These are phyloP conservation scores for Leucophenga montana DNA, from an alignment of 2,888 invertebrate genomes.

Conservation along the genomic window DNA sequence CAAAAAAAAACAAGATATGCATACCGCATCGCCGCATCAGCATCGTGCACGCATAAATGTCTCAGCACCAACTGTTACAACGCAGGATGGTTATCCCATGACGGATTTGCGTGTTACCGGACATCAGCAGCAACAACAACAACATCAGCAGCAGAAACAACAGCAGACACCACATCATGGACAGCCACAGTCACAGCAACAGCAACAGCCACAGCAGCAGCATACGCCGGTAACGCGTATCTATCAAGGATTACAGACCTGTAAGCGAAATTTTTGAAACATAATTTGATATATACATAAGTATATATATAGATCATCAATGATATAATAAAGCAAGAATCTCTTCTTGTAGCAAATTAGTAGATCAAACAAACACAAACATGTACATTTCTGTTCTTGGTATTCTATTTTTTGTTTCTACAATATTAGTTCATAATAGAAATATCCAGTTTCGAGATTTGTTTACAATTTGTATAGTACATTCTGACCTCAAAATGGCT, in stretches of 20 bases:
- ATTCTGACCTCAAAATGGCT: conserved; percentile 6
- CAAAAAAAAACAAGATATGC: conserved; percentile 32
- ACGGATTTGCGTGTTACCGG: conserved; percentile 49
- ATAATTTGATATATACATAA: not conserved
- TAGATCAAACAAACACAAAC: too few relatives aligned
- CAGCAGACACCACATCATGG: conserved; percentile 34
- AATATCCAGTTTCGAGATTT: conserved; percentile 5
- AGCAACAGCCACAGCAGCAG: conserved; percentile 27
- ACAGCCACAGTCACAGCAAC: conserved; percentile 21
- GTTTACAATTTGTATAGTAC: not conserved
- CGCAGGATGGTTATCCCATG: conserved; percentile 37
- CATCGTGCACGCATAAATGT: conserved; percentile 37
- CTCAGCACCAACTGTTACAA: not conserved
- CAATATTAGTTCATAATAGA: not conserved
- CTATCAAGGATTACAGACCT: conserved; percentile 63
- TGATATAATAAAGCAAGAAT: too few relatives aligned
- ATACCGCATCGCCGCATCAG: conserved; percentile 39
- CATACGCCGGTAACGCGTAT: conserved; percentile 35
- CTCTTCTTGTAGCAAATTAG: too few relatives aligned
- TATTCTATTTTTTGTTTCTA: too few relatives aligned
- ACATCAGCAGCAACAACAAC: conserved; percentile 26
- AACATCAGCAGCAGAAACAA: conserved; percentile 24
- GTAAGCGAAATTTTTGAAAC: too few relatives aligned
- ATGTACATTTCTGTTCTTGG: too few relatives aligned
- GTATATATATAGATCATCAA: not conserved